These are phyloP conservation scores for Diadophis punctatus DNA, from an alignment of 2,113 vertebrate genomes.

Conservation along the genomic window DNA sequence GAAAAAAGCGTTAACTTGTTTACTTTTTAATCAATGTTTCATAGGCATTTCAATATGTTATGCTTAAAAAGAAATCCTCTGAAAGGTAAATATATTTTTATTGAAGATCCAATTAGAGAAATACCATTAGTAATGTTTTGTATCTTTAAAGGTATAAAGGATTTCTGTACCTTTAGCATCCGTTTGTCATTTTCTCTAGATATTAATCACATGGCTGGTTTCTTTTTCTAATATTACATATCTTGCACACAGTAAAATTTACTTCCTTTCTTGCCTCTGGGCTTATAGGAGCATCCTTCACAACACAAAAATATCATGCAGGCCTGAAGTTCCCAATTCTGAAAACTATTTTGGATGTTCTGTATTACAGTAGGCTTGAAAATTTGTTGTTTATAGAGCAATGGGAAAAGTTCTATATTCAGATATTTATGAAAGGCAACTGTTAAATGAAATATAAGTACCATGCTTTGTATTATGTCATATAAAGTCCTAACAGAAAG, in stretches of 20 bases:
- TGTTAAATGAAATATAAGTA: background rate
- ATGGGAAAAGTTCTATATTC: background rate
- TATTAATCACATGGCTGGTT: background rate
- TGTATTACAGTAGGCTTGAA: background rate
- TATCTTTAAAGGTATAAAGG: background rate
- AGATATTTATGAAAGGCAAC: background rate
- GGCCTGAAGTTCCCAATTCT: background rate
- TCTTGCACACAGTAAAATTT: background rate
- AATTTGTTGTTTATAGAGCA: background rate
- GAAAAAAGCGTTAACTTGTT: slow-evolving; percentile 1
- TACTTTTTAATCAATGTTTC: slow-evolving; percentile 41
- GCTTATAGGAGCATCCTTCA: background rate
- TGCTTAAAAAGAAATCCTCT: slow-evolving; percentile 46
- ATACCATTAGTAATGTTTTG: background rate
- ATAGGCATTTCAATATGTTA: slow-evolving; percentile 61
- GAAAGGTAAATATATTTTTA: slow-evolving; percentile 57
- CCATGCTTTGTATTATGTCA: background rate
- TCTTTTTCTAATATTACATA: background rate
- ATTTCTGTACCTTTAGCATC: background rate
- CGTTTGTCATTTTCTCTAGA: background rate
- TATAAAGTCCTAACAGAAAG: too few species aligned
- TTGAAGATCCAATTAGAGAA: background rate
- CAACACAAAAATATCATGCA: background rate
- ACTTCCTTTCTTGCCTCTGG: background rate
- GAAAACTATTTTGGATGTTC: background rate